Base-by-base conservation (phyloP, 2,113 vertebrate species). In the Rhabdomys dilectus region DNA sequence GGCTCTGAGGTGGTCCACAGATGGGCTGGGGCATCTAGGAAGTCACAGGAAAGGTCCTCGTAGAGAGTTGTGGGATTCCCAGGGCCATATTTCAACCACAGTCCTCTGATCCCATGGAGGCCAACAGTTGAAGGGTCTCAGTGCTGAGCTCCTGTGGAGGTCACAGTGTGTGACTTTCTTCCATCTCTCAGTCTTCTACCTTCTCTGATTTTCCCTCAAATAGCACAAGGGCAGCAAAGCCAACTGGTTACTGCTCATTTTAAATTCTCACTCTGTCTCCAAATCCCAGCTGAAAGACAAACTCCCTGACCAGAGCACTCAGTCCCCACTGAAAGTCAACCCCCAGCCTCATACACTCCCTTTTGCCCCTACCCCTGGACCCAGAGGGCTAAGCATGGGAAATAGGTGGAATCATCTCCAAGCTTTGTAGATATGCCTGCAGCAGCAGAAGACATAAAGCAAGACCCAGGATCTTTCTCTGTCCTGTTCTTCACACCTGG, bases 371-470 rank as follows among this genome's bases (percentile, higher is more conserved):
- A 24, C 64, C 75, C 75, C 24, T 0, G 4, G 34, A 29, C 70
- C 64, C 81, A 31, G 53, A 53, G 24, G 11, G 56, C 29, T 31
- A 11, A 7, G 3, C 0, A 7, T 34, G 16, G 29, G 58, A 29
- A 2, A 16, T 45, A 12, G 39, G 48, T 15, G 42, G 15, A 22
- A 13, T 48, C 2, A 0, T 21, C 29, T n/a, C 24, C 8, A 7
- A 0, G 34, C 31, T 17, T 56, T 7, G 2, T 0, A 26, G 19
- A 42, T 26, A 3, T 3, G 15, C 13, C 2, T 70, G 84, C 17
- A n/a, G 5, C 8, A 36, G 6, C 0, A 0, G 36, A 5, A 39
- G 70, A 13, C 0, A 0, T 1, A 3, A 29, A 4, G 2, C 10
- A 6, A 8, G 29, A 6, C 1, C 2, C 16, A 1, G 34, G 45